These are phyloP conservation scores for Poeciliopsis prolifica DNA, from an alignment of 2,113 vertebrate species.

Conservation along the genomic window DNA sequence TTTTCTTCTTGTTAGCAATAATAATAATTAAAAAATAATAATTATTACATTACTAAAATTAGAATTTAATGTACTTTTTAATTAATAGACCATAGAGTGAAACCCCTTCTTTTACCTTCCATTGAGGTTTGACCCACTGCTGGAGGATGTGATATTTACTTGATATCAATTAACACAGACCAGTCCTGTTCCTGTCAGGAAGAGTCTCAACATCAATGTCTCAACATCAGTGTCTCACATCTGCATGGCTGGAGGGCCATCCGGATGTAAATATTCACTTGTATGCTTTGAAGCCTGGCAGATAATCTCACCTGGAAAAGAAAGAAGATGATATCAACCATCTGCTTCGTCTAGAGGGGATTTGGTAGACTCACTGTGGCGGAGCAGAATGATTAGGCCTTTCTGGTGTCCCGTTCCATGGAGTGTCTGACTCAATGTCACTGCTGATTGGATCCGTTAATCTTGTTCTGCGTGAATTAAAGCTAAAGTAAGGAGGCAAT, in stretches of 20 bases:
- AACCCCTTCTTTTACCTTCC: neutral
- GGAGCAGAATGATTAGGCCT: conserved; percentile 58
- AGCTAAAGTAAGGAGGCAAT: conserved; percentile 55
- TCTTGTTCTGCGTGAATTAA: conserved; percentile 71
- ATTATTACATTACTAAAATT: too few relatives aligned
- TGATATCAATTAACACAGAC: neutral
- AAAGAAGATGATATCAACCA: conserved; percentile 70
- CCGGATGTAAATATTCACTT: conserved; percentile 21
- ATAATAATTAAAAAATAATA: neutral
- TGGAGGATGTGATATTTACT: neutral
- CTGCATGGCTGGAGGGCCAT: conserved; percentile 10
- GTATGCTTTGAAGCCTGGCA: conserved; percentile 34
- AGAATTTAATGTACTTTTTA: neutral
- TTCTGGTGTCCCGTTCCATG: conserved; percentile 63
- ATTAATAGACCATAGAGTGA: neutral
- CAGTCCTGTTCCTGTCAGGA: neutral
- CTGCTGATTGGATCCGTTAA: conserved; percentile 75
- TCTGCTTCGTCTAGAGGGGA: conserved; percentile 64
- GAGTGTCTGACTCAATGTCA: conserved; percentile 71
- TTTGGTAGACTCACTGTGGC: conserved; percentile 55
- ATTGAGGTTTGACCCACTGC: too few relatives aligned
- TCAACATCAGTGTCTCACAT: conserved; percentile 24
- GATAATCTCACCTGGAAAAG: conserved; percentile 70
- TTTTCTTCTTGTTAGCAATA: neutral
- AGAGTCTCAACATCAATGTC: conserved; percentile 35